phyloP scores from a whole-genome alignment of 2,888 invertebrate species.

The Penaeus monodon region DNA sequence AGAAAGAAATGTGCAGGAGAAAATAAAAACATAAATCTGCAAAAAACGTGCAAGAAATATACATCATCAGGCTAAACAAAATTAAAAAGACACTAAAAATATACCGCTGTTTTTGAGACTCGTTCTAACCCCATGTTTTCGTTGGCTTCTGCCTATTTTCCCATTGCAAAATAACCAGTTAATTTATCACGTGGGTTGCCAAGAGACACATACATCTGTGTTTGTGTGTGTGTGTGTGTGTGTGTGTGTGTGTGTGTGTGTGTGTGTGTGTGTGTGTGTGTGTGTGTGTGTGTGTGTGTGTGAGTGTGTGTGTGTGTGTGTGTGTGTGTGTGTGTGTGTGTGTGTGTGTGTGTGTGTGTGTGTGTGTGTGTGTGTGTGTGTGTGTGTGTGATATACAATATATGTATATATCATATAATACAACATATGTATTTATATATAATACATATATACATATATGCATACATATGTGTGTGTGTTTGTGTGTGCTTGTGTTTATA shows the following conservation, averaged over 20 bases:
- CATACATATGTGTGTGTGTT: neutral
- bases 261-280: too few relatives aligned
- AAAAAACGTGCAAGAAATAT: too few relatives aligned
- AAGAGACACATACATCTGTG: neutral
- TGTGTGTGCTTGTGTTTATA: too few relatives aligned
- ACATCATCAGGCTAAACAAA: too few relatives aligned
- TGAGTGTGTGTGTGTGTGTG: too few relatives aligned
- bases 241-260: neutral
- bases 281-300: neutral
- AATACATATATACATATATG: slow-evolving; percentile 1
- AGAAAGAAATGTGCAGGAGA: too few relatives aligned
- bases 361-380: neutral
- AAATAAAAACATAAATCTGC: too few relatives aligned
- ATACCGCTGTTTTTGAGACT: neutral
- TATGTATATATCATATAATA: slow-evolving; percentile 7
- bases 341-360: too few relatives aligned
- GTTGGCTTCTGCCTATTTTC: neutral
- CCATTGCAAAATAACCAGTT: neutral
- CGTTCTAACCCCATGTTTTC: neutral
- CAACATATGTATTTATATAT: neutral
- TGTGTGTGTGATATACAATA: neutral
- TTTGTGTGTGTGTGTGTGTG: neutral
- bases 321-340: neutral
- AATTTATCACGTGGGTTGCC: neutral
- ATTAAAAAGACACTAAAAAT: too few relatives aligned